Conservation (phyloP, 2,113 vertebrate species). For the Salvelinus namaycush region DNA sequence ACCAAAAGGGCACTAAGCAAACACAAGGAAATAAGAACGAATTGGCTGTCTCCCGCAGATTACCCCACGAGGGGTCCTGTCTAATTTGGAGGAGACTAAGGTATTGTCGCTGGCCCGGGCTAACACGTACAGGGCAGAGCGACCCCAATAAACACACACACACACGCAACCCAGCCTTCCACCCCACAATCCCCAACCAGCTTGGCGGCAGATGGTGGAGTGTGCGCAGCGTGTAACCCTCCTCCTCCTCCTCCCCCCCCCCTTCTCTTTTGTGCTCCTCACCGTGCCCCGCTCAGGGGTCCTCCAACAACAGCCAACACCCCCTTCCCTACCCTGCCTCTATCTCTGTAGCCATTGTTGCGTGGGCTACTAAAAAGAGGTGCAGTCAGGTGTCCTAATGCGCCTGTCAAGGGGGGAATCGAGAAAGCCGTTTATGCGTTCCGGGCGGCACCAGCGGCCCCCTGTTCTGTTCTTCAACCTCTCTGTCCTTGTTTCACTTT, state of each 20-base stretch:
- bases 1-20: slow-evolving; percentile 40
- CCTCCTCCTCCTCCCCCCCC: background rate
- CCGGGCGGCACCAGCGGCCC: background rate
- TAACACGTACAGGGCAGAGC: background rate
- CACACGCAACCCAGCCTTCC: slow-evolving; percentile 35
- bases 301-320: background rate
- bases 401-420: background rate
- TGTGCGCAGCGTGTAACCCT: slow-evolving; percentile 9
- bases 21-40: slow-evolving; percentile 63
- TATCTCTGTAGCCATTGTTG: background rate
- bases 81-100: slow-evolving; percentile 55
- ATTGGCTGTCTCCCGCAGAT: slow-evolving; percentile 61
- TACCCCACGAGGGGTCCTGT: slow-evolving; percentile 68
- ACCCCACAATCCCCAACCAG: background rate
- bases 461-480: background rate
- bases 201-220: slow-evolving; percentile 68
- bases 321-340: background rate
- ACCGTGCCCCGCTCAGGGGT: background rate
- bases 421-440: slow-evolving; percentile 3
- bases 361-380: background rate
- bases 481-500: too few species aligned
- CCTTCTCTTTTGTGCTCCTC: slow-evolving; percentile 24
- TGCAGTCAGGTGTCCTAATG: slow-evolving; percentile 21
- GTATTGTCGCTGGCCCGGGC: slow-evolving; percentile 43
- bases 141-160: slow-evolving; percentile 41